Conservation (phyloP, 2,888 invertebrate species). For the Sphinx pinastri region DNA sequence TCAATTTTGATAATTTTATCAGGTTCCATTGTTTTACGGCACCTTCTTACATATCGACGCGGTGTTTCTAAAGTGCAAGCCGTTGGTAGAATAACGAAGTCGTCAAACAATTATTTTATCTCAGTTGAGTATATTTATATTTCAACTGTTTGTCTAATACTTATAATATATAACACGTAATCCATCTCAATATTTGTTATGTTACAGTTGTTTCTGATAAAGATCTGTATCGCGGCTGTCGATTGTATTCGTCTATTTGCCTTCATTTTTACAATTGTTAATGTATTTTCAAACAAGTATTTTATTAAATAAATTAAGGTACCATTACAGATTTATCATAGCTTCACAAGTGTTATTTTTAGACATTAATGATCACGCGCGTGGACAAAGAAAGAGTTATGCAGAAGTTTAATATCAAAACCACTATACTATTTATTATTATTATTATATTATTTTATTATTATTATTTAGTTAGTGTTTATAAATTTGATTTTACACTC, state of each 20-base stretch:
- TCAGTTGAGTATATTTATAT: conserved; percentile 22
- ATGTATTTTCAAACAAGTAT: neutral
- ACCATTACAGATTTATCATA: too few relatives aligned
- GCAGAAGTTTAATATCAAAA: too few relatives aligned
- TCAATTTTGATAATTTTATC: conserved; percentile 35
- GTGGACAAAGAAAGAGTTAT: too few relatives aligned
- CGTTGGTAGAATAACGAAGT: conserved; percentile 39
- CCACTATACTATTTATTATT: too few relatives aligned
- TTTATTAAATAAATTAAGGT: too few relatives aligned
- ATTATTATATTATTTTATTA: too few relatives aligned
- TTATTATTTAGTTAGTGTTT: too few relatives aligned
- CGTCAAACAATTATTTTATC: conserved; percentile 29
- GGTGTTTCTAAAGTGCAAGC: conserved; percentile 28
- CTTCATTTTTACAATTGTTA: neutral
- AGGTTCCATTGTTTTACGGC: conserved; percentile 30
- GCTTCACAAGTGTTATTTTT: too few relatives aligned
- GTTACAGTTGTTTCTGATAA: conserved; percentile 47
- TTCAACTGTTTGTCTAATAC: conserved; percentile 39
- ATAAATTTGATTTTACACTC: too few relatives aligned
- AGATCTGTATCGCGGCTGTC: neutral
- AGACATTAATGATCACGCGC: too few relatives aligned
- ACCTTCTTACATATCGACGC: conserved; percentile 29
- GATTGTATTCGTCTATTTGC: neutral
- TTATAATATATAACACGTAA: conserved; percentile 49
- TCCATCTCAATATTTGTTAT: conserved; percentile 59